These are phyloP conservation scores for Uria lomvia DNA, from an alignment of 2,113 vertebrate species.

Conservation along the genomic window DNA sequence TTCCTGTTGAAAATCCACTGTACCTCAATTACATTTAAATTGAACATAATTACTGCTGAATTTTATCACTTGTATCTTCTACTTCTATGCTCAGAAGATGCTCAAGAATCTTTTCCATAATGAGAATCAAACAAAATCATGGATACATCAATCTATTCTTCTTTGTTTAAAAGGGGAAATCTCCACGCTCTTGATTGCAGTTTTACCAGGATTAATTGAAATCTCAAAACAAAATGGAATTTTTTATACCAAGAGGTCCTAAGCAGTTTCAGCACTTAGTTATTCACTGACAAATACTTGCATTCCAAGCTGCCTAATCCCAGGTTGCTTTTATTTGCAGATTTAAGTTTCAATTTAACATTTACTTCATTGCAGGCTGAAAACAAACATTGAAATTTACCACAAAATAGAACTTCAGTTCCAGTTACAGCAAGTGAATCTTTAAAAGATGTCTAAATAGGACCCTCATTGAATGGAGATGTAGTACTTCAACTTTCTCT, in stretches of 20 bases:
- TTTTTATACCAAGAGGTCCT: not conserved
- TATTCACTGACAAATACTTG: not conserved
- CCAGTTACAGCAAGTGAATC: not conserved
- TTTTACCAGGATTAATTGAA: not conserved
- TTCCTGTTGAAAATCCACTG: not conserved
- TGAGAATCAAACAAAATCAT: not conserved
- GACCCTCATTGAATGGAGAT: not conserved
- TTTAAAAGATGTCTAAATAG: not conserved
- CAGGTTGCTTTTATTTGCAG: not conserved
- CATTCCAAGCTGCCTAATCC: not conserved
- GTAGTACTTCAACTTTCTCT: not conserved
- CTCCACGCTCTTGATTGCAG: not conserved
- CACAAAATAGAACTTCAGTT: not conserved
- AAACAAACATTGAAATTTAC: not conserved
- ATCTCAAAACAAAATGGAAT: not conserved
- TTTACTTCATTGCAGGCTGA: not conserved
- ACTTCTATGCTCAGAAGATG: not conserved
- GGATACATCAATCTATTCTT: not conserved
- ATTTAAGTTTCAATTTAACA: not conserved
- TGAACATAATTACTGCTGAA: not conserved
- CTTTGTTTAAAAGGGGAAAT: not conserved
- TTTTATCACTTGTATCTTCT: not conserved
- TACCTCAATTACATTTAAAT: not conserved
- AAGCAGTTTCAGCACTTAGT: not conserved
- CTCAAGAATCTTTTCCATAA: not conserved